These are phyloP conservation scores for Meleagris gallopavo DNA, from an alignment of 2,113 vertebrate genomes.

Conservation along the genomic window DNA sequence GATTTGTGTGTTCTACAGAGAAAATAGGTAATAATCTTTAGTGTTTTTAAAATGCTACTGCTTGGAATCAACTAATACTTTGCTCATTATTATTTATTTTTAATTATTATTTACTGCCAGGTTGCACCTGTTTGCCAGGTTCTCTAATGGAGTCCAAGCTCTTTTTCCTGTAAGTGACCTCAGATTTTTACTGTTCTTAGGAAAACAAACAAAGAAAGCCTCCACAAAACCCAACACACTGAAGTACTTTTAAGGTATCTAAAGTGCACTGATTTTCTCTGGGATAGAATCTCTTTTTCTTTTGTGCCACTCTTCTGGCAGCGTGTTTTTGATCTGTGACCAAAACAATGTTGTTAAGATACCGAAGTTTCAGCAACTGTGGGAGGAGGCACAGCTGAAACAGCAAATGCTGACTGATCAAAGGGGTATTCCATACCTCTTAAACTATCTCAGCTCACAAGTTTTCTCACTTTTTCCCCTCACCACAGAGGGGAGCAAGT, in stretches of 20 bases:
- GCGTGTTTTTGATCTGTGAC: not conserved
- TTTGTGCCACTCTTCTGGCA: not conserved
- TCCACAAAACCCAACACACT: too few species aligned
- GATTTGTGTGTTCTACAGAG: not conserved
- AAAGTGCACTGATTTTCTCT: not conserved
- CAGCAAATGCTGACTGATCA: not conserved
- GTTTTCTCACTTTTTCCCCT: not conserved
- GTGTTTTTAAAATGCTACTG: not conserved
- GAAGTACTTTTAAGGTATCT: not conserved
- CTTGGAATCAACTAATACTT: not conserved
- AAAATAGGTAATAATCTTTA: not conserved
- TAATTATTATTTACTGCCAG: too few species aligned
- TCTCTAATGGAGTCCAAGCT: not conserved
- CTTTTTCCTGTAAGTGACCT: not conserved
- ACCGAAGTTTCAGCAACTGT: not conserved
- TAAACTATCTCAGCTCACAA: not conserved
- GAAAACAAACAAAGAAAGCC: not conserved
- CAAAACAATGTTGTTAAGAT: not conserved
- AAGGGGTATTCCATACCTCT: not conserved
- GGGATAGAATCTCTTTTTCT: not conserved
- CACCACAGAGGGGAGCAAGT: not conserved
- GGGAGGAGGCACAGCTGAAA: not conserved
- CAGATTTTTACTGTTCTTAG: not conserved
- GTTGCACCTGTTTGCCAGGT: not conserved
- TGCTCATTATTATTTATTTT: not conserved